Evolutionary conservation across 2,113 vertebrate genomes (phyloP).

Genomic region (Atrichornis clamosus): DNA sequence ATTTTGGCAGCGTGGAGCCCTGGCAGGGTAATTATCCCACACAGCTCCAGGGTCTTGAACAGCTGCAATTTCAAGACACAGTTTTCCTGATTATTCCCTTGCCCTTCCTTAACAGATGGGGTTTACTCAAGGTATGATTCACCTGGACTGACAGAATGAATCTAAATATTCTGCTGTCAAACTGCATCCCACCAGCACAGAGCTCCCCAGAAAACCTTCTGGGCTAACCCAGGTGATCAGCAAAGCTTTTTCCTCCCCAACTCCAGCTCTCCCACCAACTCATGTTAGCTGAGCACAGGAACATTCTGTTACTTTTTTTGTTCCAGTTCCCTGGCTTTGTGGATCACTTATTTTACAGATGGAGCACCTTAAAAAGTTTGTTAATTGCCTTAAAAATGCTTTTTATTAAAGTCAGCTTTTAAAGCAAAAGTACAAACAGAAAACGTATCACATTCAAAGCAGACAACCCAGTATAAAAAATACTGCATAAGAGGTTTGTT

Average conservation of each 20-base stretch:
- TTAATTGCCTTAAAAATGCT: neutral
- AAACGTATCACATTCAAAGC: neutral
- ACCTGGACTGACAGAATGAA: constrained; percentile 29
- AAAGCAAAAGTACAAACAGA: neutral
- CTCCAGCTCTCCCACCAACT: neutral
- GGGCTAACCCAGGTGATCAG: neutral
- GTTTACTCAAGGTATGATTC: constrained; percentile 27
- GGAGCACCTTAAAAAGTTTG: neutral
- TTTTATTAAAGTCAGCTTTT: neutral
- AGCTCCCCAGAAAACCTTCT: neutral
- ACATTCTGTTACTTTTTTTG: neutral
- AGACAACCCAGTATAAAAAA: neutral
- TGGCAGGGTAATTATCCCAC: constrained; percentile 22
- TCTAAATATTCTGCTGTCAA: constrained; percentile 19
- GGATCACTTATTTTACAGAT: neutral
- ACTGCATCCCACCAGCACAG: neutral
- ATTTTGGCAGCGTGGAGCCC: neutral
- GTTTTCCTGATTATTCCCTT: constrained; percentile 33
- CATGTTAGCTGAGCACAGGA: neutral
- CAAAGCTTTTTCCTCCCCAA: neutral
- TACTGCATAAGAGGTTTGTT: neutral
- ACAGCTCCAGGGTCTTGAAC: neutral
- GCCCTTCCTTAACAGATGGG: constrained; percentile 26
- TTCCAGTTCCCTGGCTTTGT: neutral
- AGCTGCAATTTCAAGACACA: constrained; percentile 30